These are phyloP conservation scores for Pseudopodoces humilis DNA, from an alignment of 2,113 vertebrate genomes.

Conservation along the genomic window DNA sequence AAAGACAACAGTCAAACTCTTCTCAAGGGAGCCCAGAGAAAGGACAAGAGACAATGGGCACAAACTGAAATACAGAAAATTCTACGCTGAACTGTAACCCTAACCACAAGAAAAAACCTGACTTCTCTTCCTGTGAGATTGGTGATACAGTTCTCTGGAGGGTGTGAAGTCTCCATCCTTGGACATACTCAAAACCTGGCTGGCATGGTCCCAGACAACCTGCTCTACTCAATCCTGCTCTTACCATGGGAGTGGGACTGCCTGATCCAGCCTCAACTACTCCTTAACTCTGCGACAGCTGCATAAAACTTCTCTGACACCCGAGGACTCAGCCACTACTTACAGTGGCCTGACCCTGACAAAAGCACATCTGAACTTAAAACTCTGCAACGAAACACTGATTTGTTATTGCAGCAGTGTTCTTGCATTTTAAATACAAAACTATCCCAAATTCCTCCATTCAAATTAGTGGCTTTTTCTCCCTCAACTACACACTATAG, in stretches of 20 bases:
- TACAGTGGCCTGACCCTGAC: not conserved
- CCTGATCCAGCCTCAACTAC: not conserved
- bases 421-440: not conserved
- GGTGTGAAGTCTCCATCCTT: not conserved
- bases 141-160: not conserved
- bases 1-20: not conserved
- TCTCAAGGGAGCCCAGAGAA: not conserved
- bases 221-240: not conserved
- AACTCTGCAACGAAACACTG: not conserved
- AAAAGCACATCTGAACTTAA: not conserved
- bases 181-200: not conserved
- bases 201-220: not conserved
- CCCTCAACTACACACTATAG: not conserved
- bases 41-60: not conserved
- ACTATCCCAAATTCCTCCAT: not conserved
- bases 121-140: not conserved
- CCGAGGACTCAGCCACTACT: not conserved
- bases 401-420: not conserved
- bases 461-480: not conserved
- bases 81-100: not conserved
- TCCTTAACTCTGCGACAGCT: not conserved
- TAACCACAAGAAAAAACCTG: not conserved
- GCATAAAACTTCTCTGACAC: not conserved
- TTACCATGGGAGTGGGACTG: not conserved
- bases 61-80: not conserved